Evolutionary conservation across 2,797 vertebrate genomes (phyloP), one percentile per base, ranked within the genome.

Genomic region (Botia almorhae): DNA sequence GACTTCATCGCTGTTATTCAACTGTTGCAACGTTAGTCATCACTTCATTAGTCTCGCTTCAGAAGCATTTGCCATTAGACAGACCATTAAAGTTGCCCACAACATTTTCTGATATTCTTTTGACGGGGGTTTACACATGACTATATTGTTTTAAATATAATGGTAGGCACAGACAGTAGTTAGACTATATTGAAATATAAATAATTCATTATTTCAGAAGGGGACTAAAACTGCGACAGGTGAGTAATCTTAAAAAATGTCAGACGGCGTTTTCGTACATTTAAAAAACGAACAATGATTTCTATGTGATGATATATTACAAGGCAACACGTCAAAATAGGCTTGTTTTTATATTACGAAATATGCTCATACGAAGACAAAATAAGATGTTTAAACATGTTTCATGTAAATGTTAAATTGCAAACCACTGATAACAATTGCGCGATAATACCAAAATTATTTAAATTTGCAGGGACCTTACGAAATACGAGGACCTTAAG

Each of bases 11-110:
- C 69, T 77, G 39, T 55, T 48, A 73, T 68, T 76, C 56, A 78
- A 81, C 83, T 82, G 82, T 72, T 81, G 76, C 71, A 77, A 56
- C 43, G 69, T 76, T 68, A 82, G 50, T 84, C 82, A 87, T 82
- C 82, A 84, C 81, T 84, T 73, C 68, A 78, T 82, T 81, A 85
- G 75, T 81, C 55, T 78, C 58, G 63, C 81, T 79, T 74, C 69
- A 69, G n/a, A 56, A 69, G 51, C 69, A 36, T 80, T 69, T 58
- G 48, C 64, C 23, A 79, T 80, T 69, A 80, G 53, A 6, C 73
- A 71, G 68, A 51, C 72, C 56, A 48, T 74, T 69, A 68, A 68
- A 26, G 13, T 61, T 67, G 46, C 48, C 13, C 63, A 74, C 64
- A 80, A 80, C 51, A 64, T 79, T n/a, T 65, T 64, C 46, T 60